A percentile compares a stretch with the other conserved stretches of the same genome.
Conservation (phyloP, 1,140 invertebrate genomes). For the Drosophila repleta region DNA sequence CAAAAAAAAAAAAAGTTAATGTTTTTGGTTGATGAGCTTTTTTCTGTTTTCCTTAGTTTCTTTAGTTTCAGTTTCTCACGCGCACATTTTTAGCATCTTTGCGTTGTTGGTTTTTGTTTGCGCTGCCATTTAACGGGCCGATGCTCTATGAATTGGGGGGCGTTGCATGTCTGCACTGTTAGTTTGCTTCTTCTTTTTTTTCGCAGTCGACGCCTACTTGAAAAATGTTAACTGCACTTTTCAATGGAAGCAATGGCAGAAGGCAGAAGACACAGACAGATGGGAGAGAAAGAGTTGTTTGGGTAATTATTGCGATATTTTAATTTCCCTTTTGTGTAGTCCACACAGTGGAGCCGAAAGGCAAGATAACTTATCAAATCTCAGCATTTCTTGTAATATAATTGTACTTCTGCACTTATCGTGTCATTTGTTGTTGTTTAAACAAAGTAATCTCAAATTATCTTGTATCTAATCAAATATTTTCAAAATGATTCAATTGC, state of each 20-base stretch:
- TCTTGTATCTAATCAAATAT: slow-evolving; percentile 9
- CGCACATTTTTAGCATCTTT: slow-evolving; percentile 73
- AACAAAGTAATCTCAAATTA: background rate
- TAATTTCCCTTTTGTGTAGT: background rate
- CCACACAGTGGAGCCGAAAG: background rate
- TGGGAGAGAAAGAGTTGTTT: background rate
- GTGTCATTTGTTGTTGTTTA: background rate
- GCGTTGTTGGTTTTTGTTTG: slow-evolving; percentile 49
- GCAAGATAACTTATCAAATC: background rate
- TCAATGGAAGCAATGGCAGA: slow-evolving; percentile 2
- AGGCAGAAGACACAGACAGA: too few species aligned
- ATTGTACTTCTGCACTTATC: background rate
- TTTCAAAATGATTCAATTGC: background rate
- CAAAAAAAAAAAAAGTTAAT: slow-evolving; percentile 25
- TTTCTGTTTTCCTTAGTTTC: slow-evolving; percentile 6
- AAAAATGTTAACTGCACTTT: slow-evolving; percentile 41
- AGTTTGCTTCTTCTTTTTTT: too few species aligned
- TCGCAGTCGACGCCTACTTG: slow-evolving; percentile 18
- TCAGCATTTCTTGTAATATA: background rate
- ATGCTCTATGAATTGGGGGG: slow-evolving; percentile 34
- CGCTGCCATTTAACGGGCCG: slow-evolving; percentile 55
- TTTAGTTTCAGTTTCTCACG: slow-evolving; percentile 45
- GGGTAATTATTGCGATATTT: background rate
- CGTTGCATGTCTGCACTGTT: slow-evolving; percentile 42
- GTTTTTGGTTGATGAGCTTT: slow-evolving; percentile 16